Evolutionary conservation across 23 tunicate species (phyloP).

Genomic region (Oikopleura dioica): DNA sequence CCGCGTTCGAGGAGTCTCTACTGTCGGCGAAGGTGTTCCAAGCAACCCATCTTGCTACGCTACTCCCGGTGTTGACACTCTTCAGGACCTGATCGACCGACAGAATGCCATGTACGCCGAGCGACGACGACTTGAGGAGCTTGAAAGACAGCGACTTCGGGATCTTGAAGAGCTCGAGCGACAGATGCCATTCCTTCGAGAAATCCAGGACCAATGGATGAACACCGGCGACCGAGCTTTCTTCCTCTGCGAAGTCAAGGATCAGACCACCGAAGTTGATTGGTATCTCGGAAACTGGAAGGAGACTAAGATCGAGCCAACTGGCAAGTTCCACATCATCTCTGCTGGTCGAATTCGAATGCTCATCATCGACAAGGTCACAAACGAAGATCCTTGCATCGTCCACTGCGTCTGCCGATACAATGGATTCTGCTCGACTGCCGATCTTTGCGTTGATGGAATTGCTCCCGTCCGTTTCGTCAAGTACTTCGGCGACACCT

Average conservation of each 20-base stretch:
- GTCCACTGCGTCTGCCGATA: slow-evolving; percentile 60
- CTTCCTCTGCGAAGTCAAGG: slow-evolving; percentile 50
- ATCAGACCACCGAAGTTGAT: slow-evolving; percentile 34
- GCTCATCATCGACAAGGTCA: slow-evolving; percentile 33
- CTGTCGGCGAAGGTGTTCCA: slow-evolving; percentile 28
- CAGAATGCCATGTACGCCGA: slow-evolving; percentile 42
- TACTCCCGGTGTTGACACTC: slow-evolving; percentile 26
- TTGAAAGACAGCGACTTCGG: slow-evolving; percentile 24
- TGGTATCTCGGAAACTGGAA: slow-evolving; percentile 73
- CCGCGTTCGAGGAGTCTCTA: slow-evolving; percentile 56
- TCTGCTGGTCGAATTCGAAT: slow-evolving; percentile 30
- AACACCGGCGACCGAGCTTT: slow-evolving; percentile 23
- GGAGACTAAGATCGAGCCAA: slow-evolving; percentile 36
- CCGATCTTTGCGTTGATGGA: slow-evolving; percentile 40
- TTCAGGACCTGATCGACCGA: slow-evolving; percentile 34
- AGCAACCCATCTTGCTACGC: slow-evolving; percentile 48
- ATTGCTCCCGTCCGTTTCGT: slow-evolving; percentile 43
- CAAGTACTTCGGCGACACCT: slow-evolving; percentile 24
- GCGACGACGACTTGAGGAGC: slow-evolving; percentile 19
- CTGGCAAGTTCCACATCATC: slow-evolving; percentile 50
- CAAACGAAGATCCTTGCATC: slow-evolving; percentile 27
- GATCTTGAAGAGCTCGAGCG: slow-evolving; percentile 33
- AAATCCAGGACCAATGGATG: slow-evolving; percentile 21
- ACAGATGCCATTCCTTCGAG: neutral
- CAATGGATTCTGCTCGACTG: slow-evolving; percentile 31